phyloP scores from a whole-genome alignment of 2,888 invertebrate species.

The Agrotis clavis region DNA sequence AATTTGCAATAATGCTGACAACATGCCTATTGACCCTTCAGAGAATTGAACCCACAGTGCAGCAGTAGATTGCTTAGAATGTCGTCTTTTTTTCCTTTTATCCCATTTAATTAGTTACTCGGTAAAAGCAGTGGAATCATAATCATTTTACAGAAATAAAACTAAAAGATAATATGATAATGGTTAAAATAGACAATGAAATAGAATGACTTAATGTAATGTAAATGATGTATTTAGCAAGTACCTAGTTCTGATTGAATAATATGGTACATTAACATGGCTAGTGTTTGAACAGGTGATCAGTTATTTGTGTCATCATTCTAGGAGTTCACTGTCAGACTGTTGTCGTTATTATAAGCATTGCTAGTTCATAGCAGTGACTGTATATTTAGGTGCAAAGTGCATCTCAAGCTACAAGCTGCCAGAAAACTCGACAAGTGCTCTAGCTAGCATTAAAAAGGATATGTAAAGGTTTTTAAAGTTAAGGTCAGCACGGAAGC shows the following conservation, averaged over 20 bases:
- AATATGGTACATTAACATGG: slow-evolving; percentile 12
- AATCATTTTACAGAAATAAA: neutral
- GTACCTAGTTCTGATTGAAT: slow-evolving; percentile 17
- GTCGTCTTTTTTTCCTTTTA: too few species aligned
- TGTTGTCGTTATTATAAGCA: neutral
- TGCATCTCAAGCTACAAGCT: too few species aligned
- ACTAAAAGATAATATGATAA: neutral
- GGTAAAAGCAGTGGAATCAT: too few species aligned
- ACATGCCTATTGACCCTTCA: too few species aligned
- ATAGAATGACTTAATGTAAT: slow-evolving; percentile 2
- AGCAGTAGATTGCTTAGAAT: too few species aligned
- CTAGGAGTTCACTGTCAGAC: neutral
- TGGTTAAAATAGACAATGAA: neutral
- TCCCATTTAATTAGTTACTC: too few species aligned
- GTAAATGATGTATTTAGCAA: slow-evolving; percentile 3
- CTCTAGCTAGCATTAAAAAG: too few species aligned
- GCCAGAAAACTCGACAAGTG: too few species aligned
- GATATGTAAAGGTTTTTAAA: too few species aligned
- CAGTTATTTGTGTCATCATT: slow-evolving; percentile 15
- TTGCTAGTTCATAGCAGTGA: neutral
- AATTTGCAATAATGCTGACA: too few species aligned
- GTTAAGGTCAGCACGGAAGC: too few species aligned
- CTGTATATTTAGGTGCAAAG: neutral
- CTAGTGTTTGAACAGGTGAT: slow-evolving; percentile 31
- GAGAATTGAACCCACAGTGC: too few species aligned